Conservation (phyloP, 2,113 vertebrate genomes). For the Campylorhamphus procurvoides region DNA sequence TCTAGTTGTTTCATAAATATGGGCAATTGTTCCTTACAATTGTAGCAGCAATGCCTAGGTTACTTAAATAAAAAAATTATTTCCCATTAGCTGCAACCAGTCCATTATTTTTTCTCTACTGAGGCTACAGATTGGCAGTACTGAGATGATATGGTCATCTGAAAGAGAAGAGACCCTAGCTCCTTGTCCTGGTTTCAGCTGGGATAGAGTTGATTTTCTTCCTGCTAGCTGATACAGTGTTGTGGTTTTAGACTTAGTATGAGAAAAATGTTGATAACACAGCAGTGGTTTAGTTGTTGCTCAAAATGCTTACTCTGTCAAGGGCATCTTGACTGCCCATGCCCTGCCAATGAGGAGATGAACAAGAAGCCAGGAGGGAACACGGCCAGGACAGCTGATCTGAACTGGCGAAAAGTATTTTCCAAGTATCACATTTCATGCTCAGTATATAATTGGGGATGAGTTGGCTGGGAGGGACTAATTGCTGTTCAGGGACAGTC, state of each 20-base stretch:
- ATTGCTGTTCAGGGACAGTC: not conserved
- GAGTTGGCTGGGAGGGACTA: not conserved
- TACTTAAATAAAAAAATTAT: not conserved
- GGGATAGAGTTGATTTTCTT: not conserved
- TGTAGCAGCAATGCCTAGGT: not conserved
- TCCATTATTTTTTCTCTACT: not conserved
- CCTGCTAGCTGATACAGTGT: not conserved
- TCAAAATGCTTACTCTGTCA: rapidly evolving
- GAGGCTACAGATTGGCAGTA: not conserved
- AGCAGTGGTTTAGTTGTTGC: not conserved
- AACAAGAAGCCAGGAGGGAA: not conserved
- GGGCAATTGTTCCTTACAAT: not conserved
- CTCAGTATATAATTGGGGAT: not conserved
- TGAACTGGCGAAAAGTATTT: not conserved
- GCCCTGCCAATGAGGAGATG: not conserved
- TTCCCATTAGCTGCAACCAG: not conserved
- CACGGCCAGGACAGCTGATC: not conserved
- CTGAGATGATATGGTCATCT: not conserved
- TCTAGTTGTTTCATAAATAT: not conserved
- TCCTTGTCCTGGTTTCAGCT: not conserved
- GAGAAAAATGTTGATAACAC: not conserved
- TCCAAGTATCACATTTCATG: not conserved
- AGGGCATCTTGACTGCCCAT: rapidly evolving
- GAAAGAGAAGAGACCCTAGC: not conserved
- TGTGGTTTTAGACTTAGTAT: not conserved